These are phyloP conservation scores for Andrena bicolor DNA, from an alignment of 2,888 invertebrate species.

Conservation along the genomic window DNA sequence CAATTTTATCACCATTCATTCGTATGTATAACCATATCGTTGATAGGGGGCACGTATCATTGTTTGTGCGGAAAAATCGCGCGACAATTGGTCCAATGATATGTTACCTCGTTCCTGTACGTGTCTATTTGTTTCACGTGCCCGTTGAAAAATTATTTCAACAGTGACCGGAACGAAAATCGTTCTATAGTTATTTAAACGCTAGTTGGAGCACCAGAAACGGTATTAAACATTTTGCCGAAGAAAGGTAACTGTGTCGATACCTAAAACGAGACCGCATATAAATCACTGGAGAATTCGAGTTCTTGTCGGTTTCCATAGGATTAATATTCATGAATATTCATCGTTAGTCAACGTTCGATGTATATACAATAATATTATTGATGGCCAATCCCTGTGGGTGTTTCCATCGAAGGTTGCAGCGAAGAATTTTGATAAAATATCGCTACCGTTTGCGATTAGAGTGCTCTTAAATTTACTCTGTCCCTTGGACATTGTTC, in stretches of 20 bases:
- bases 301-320: slow-evolving; percentile 1
- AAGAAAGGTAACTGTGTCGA: neutral
- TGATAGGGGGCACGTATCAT: slow-evolving; percentile 20
- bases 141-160: no score
- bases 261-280: neutral
- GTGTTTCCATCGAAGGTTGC: neutral
- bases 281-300: neutral
- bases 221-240: neutral
- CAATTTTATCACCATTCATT: slow-evolving; percentile 48
- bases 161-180: no score
- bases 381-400: neutral
- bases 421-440: neutral
- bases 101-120: neutral
- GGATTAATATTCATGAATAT: slow-evolving; percentile 17
- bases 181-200: no score
- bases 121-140: neutral
- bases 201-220: no score
- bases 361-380: slow-evolving; percentile 16
- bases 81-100: neutral
- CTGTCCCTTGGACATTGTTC: neutral
- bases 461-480: slow-evolving; percentile 1
- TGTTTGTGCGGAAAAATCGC: slow-evolving; percentile 32
- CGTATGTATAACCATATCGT: slow-evolving; percentile 45
- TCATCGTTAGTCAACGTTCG: neutral
- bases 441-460: neutral